A percentile compares a stretch with the other conserved stretches of the same genome.
Evolutionary conservation across 2,888 invertebrate genomes (phyloP).

Genomic region (Rotaria magnacalcarata): DNA sequence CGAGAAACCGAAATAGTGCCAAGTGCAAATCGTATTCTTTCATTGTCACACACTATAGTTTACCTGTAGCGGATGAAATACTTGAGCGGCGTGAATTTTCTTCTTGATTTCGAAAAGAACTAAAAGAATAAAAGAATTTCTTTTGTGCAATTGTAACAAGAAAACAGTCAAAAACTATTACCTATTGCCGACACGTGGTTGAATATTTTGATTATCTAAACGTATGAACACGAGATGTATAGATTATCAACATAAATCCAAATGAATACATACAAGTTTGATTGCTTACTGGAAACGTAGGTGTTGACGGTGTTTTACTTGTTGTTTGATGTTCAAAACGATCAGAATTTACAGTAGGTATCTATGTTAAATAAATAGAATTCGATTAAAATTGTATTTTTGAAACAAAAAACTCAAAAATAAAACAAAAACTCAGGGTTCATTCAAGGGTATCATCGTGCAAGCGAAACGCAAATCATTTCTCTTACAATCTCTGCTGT

Average conservation of each 20-base stretch:
- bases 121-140: neutral
- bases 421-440: neutral
- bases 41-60: neutral
- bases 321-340: neutral
- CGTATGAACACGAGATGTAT: no score
- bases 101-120: conserved; percentile 23
- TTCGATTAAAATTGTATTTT: neutral
- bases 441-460: neutral
- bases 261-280: neutral
- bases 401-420: neutral
- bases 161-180: neutral
- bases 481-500: neutral
- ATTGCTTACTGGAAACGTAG: neutral
- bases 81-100: conserved; percentile 21
- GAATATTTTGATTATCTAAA: conserved; percentile 13
- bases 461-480: neutral
- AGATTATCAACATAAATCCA: neutral
- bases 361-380: neutral
- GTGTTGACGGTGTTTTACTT: neutral
- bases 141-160: no score
- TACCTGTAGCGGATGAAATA: conserved; percentile 3
- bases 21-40: no score
- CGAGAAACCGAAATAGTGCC: neutral
- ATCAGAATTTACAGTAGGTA: neutral
- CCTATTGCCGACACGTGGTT: conserved; percentile 5